Percentiles rank a stretch among this genome's conserved stretches.
phyloP scores from a whole-genome alignment of 2,888 invertebrate species.

The Drosophila gaucha region DNA sequence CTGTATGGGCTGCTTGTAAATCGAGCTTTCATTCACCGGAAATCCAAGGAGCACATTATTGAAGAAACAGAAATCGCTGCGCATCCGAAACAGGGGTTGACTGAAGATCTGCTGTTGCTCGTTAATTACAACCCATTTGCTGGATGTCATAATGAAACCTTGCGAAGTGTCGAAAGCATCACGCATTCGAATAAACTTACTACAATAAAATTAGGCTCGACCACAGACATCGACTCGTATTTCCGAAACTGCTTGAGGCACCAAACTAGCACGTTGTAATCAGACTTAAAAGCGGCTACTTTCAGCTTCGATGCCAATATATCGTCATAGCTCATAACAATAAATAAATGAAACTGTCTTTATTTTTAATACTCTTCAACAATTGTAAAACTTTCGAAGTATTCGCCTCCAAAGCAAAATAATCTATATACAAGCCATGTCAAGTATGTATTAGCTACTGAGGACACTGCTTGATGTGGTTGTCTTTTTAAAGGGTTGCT shows the following conservation, averaged over 20 bases:
- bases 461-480: slow-evolving; percentile 32
- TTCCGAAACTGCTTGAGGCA: slow-evolving; percentile 39
- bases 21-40: slow-evolving; percentile 77
- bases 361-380: slow-evolving; percentile 35
- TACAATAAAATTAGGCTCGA: slow-evolving; percentile 58
- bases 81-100: slow-evolving; percentile 68
- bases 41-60: slow-evolving; percentile 72
- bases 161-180: slow-evolving; percentile 71
- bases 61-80: slow-evolving; percentile 73
- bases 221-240: slow-evolving; percentile 67
- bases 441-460: slow-evolving; percentile 39
- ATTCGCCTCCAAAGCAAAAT: slow-evolving; percentile 11
- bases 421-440: slow-evolving; percentile 43
- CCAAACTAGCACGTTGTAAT: slow-evolving; percentile 62
- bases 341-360: slow-evolving; percentile 47
- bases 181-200: slow-evolving; percentile 57
- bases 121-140: slow-evolving; percentile 70
- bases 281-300: slow-evolving; percentile 59
- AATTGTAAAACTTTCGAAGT: slow-evolving; percentile 40
- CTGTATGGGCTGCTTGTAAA: slow-evolving; percentile 63
- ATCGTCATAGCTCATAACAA: slow-evolving; percentile 73
- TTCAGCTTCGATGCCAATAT: slow-evolving; percentile 64
- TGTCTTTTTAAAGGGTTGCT: slow-evolving; percentile 61
- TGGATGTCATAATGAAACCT: slow-evolving; percentile 68
- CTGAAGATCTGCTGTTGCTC: slow-evolving; percentile 80